Evolutionary conservation across 2,797 vertebrate genomes (phyloP), one percentile per base, ranked within the genome.

Genomic region (Danio aesculapii): DNA sequence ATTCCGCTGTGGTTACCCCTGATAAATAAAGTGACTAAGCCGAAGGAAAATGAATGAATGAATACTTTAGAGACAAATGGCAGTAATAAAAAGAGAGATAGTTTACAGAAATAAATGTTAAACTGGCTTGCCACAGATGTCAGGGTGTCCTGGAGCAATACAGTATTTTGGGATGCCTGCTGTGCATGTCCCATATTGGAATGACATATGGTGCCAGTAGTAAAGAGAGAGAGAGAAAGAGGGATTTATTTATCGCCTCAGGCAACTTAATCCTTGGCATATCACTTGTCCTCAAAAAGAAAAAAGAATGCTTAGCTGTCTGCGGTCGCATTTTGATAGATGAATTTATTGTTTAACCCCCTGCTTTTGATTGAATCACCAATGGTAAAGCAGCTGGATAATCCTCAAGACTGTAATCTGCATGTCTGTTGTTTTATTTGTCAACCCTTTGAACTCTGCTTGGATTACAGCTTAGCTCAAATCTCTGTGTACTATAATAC

Each of bases 61-160:
- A 30, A n/a, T n/a, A n/a, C n/a, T 30, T 47, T 47, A 47, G 10
- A 68, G 12, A 30, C 10, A 52, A 69, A 8, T 39, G 68, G 16
- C 43, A 39, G 46, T 49, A 14, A 43, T 14, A 47, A 12, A 21
- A 52, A 70, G 30, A 1, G 19, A 21, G 6, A 12, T 53, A 3
- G 14, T 74, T 30, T 46, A 59, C 58, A 74, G 5, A 5, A 74
- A 59, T 61, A 61, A 8, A 59, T 46, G 55, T 41, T 61, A 41
- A 62, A 62, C 0, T 62, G 58, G 58, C 72, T 50, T 75, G 72
- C 72, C 72, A 62, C 49, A 75, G 19, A 62, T 57, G 92, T 93
- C 85, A 83, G 43, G 71, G 53, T n/a, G 7, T 43, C 46, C 52
- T 61, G 41, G 50, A 19, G 41, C 43, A 62, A 30, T 75, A 67